phyloP scores from a whole-genome alignment of 2,113 vertebrate species.

The Rhea pennata region DNA sequence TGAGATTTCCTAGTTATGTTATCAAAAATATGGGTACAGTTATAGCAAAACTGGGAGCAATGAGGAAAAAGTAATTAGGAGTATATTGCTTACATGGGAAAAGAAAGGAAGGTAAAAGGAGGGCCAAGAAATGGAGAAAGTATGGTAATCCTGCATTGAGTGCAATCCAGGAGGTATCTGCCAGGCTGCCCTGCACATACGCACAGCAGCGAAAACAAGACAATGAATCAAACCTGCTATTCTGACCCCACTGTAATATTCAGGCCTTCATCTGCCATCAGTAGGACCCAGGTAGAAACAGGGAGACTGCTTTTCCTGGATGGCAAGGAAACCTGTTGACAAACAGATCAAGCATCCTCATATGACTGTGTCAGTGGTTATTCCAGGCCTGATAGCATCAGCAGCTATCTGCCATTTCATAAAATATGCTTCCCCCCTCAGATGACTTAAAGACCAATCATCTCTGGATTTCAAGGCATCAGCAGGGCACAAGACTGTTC shows the following conservation, averaged over 20 bases:
- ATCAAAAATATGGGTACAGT: background rate
- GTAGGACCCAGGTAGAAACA: background rate
- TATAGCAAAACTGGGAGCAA: background rate
- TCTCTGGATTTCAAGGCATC: background rate
- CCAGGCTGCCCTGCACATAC: rapidly evolving
- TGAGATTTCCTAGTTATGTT: background rate
- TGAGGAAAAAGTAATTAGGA: background rate
- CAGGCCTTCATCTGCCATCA: rapidly evolving
- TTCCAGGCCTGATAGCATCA: background rate
- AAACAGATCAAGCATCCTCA: rapidly evolving
- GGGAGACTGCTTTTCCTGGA: background rate
- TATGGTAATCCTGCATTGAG: background rate
- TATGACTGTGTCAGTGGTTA: rapidly evolving
- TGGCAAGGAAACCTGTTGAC: rapidly evolving
- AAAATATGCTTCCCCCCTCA: rapidly evolving
- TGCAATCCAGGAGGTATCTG: rapidly evolving
- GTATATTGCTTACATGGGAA: background rate
- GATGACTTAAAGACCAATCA: background rate
- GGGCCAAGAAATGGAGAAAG: background rate
- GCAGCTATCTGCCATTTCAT: background rate
- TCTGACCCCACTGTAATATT: background rate
- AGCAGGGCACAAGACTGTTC: background rate
- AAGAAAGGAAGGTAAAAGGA: background rate
- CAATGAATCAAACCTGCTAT: background rate
- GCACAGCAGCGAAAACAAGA: background rate